A percentile compares a stretch with the other conserved stretches of the same genome.
Conservation (phyloP, 1,140 invertebrate genomes). For the Sitophilus oryzae region DNA sequence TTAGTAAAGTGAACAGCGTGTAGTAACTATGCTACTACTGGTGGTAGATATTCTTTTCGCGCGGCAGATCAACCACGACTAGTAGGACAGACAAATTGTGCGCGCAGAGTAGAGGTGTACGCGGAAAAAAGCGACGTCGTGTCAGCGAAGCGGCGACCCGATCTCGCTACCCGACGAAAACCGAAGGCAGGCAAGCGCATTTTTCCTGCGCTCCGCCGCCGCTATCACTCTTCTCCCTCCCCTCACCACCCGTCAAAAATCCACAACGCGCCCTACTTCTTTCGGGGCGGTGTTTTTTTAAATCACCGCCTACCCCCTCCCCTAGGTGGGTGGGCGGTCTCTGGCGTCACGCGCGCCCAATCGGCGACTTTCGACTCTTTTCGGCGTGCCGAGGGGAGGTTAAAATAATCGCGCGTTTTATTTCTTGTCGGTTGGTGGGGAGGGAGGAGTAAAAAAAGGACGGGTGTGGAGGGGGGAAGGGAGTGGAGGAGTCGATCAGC, state of each 20-base stretch:
- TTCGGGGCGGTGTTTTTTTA: constrained; percentile 48
- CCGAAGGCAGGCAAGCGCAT: too few species aligned
- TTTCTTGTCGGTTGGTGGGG: too few species aligned
- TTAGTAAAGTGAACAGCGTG: background rate
- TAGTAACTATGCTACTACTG: constrained; percentile 43
- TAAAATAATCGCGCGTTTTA: too few species aligned
- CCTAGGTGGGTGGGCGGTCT: constrained; percentile 42
- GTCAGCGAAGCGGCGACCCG: constrained; percentile 18
- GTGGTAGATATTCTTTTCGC: constrained; percentile 47
- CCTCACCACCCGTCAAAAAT: constrained; percentile 42
- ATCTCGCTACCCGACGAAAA: constrained; percentile 16
- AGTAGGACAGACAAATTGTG: constrained; percentile 48
- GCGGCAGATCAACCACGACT: too few species aligned
- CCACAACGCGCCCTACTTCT: constrained; percentile 46
- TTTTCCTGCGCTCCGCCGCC: constrained; percentile 23
- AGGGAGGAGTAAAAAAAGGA: too few species aligned
- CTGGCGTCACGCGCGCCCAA: constrained; percentile 46
- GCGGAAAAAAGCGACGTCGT: constrained; percentile 12
- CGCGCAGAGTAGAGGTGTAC: constrained; percentile 30
- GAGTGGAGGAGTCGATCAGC: too few species aligned
- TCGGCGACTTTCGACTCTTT: constrained; percentile 24
- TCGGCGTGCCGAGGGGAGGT: too few species aligned
- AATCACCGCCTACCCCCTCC: constrained; percentile 43
- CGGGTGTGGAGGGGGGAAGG: too few species aligned
- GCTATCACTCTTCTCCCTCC: constrained; percentile 36